Evolutionary conservation across 2,113 vertebrate genomes (phyloP).

Genomic region (Canis aureus): DNA sequence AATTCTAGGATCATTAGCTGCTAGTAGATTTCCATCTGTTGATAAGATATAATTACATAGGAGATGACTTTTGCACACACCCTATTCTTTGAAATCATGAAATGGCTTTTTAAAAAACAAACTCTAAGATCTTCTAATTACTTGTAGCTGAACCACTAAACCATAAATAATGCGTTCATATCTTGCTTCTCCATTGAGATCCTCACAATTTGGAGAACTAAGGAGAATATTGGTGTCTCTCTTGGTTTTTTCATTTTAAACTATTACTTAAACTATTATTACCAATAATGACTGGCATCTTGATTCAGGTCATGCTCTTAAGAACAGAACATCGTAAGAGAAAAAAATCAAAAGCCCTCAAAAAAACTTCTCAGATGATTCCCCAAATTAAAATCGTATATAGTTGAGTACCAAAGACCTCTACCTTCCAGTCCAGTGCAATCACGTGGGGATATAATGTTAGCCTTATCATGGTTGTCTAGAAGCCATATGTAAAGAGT

Average conservation of each 20-base stretch:
- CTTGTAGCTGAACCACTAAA: background rate
- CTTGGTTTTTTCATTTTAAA: constrained; percentile 19
- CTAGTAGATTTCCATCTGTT: background rate
- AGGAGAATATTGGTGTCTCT: background rate
- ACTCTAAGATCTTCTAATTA: background rate
- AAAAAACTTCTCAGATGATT: background rate
- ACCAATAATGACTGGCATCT: background rate
- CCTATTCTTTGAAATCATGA: background rate
- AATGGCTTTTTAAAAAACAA: background rate
- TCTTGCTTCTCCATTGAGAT: background rate
- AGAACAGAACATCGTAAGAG: background rate
- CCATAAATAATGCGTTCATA: background rate
- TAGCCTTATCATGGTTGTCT: background rate
- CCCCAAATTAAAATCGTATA: background rate
- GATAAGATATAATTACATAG: background rate
- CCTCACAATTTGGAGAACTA: background rate
- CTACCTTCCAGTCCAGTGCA: background rate
- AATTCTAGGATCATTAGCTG: background rate
- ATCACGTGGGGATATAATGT: background rate
- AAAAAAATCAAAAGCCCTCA: background rate
- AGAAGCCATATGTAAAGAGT: background rate
- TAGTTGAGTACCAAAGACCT: background rate
- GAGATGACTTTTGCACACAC: background rate
- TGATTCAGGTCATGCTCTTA: background rate
- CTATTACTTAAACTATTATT: background rate